Evolutionary conservation across 2,888 invertebrate genomes (phyloP).

Genomic region (Cephalotes varians): DNA sequence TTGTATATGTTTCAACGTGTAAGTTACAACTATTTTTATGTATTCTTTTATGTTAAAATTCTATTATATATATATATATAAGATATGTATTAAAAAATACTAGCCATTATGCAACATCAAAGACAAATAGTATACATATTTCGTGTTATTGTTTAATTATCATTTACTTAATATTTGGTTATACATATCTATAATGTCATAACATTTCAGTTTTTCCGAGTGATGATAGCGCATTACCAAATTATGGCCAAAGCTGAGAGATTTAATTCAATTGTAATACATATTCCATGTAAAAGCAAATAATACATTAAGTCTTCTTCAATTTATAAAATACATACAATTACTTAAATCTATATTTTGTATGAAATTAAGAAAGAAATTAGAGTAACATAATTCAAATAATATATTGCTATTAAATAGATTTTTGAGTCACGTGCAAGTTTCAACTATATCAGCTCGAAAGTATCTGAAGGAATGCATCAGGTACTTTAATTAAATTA

Average conservation of each 20-base stretch:
- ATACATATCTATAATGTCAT: background rate
- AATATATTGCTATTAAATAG: slow-evolving; percentile 62
- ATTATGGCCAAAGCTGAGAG: slow-evolving; percentile 77
- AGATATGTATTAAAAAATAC: background rate
- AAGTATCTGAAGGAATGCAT: slow-evolving; percentile 78
- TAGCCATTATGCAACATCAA: background rate
- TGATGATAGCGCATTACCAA: slow-evolving; percentile 76
- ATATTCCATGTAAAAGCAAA: background rate
- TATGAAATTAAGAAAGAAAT: background rate
- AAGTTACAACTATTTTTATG: slow-evolving; percentile 60
- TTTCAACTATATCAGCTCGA: slow-evolving; percentile 76
- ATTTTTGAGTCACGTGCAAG: slow-evolving; percentile 78
- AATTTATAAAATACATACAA: background rate
- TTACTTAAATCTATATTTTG: background rate
- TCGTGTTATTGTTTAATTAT: background rate
- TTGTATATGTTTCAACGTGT: slow-evolving; percentile 78
- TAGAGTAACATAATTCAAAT: background rate
- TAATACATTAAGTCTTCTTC: slow-evolving; percentile 7
- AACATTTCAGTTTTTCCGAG: slow-evolving; percentile 75
- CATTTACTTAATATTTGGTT: background rate
- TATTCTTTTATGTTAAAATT: background rate
- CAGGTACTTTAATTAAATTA: slow-evolving; percentile 71
- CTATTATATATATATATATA: background rate
- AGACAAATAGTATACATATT: slow-evolving; percentile 6
- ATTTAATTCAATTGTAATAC: slow-evolving; percentile 76